Evolutionary conservation across 1,140 invertebrate species (phyloP), one percentile per base, ranked within the genome.

Genomic region (Pomacea maculata): DNA sequence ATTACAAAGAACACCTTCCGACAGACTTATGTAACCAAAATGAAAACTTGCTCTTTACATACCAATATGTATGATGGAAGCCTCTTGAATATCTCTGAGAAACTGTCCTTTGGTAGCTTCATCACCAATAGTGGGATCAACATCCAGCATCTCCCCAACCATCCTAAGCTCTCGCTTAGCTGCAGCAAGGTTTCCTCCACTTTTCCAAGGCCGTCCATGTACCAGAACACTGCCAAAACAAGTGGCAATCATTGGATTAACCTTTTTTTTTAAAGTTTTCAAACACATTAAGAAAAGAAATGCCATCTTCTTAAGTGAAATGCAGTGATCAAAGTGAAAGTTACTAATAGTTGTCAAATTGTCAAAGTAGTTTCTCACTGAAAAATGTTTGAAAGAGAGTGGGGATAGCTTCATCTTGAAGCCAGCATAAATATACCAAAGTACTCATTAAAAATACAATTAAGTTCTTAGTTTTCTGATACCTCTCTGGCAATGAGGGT

Each of bases 11-110:
- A 25, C 25, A 25, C 25, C 25, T 25, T 25, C 25, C 25, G 25
- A 25, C 25, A 25, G 25, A 25, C 25, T 25, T 25, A 25, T 25
- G 25, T 25, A 25, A 0, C 25, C 25, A 25, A 80, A 29, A 67
- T 1, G 15, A 52, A 77, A n/a, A 29, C 64, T 3, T 54, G 21
- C 15, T 52, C 15, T 19, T 52, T 54, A 57, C 9, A 80, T 82
- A 91, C 89, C 87, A 75, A 91, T 87, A 77, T 91, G 89, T 54
- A 90, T 80, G 55, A 90, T 81, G 55, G 89, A 82, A 19, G 90
- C 86, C 21, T 82, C 82, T 29, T 83, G 76, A 17, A 89, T 77
- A 52, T 88, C 85, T 52, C 85, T 64, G 52, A 90, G 77, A 71
- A 91, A 87, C 29, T 77, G 65, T 14, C 86, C 83, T 81, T 88